Percentiles rank a stretch among this genome's conserved stretches.
Conservation (phyloP, 1,140 invertebrate genomes). For the Sycophaga agraensis region DNA sequence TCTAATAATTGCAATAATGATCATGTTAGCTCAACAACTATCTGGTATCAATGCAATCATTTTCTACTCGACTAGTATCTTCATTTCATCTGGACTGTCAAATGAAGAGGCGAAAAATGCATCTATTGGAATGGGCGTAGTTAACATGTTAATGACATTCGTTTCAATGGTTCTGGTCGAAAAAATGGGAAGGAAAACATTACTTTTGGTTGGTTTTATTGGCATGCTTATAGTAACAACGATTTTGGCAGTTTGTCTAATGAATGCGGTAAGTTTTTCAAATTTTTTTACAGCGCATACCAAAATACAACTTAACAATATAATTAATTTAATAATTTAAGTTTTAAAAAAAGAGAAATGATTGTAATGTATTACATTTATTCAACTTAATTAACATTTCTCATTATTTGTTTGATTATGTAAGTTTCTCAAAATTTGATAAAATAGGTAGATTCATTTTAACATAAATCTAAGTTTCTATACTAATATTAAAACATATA, state of each 20-base stretch:
- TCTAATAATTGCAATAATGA: slow-evolving; percentile 76
- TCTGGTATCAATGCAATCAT: slow-evolving; percentile 90
- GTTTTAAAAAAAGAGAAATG: too few species aligned
- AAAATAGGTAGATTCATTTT: too few species aligned
- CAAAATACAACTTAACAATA: too few species aligned
- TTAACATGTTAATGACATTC: slow-evolving; percentile 88
- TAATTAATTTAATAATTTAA: too few species aligned
- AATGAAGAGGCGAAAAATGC: slow-evolving; percentile 69
- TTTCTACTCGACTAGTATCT: slow-evolving; percentile 85
- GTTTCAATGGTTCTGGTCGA: slow-evolving; percentile 83
- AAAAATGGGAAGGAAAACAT: slow-evolving; percentile 76
- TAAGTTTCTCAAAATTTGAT: too few species aligned
- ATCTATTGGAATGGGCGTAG: slow-evolving; percentile 81
- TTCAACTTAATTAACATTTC: too few species aligned
- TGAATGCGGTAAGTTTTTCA: slow-evolving; percentile 68
- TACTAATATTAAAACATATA: too few species aligned
- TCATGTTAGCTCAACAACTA: slow-evolving; percentile 88
- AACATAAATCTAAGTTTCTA: too few species aligned
- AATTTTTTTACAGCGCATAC: too few species aligned
- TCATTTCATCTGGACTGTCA: slow-evolving; percentile 68
- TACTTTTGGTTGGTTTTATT: slow-evolving; percentile 73
- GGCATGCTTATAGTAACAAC: slow-evolving; percentile 75
- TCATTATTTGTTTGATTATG: too few species aligned
- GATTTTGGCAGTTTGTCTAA: slow-evolving; percentile 67
- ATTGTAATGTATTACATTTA: too few species aligned